Conservation (phyloP, 2,888 invertebrate genomes). For the Brenthis daphne region DNA sequence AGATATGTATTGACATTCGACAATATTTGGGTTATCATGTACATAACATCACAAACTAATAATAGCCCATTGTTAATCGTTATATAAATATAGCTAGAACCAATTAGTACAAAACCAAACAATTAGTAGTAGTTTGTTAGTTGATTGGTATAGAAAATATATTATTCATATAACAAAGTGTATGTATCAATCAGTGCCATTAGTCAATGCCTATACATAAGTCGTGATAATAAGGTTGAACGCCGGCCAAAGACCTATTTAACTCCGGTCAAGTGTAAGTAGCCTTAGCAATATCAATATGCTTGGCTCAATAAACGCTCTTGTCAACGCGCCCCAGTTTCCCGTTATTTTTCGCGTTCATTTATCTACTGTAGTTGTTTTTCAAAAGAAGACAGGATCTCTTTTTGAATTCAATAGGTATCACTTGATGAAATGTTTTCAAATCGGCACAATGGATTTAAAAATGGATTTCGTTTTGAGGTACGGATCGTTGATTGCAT, state of each 20-base stretch:
- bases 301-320: constrained; percentile 37
- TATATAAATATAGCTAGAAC: too few species aligned
- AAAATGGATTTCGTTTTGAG: constrained; percentile 2
- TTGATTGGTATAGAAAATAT: not conserved
- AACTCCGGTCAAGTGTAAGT: constrained; percentile 48
- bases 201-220: constrained; percentile 20
- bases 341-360: constrained; percentile 37
- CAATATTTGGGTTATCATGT: too few species aligned
- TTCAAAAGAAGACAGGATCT: constrained; percentile 34
- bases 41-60: too few species aligned
- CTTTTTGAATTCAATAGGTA: constrained; percentile 31
- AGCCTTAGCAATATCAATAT: constrained; percentile 44
- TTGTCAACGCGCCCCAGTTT: constrained; percentile 39
- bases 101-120: not conserved
- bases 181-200: constrained; percentile 29
- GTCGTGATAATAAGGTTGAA: constrained; percentile 44
- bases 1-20: too few species aligned
- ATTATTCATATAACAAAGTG: not conserved
- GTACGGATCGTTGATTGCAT: not conserved
- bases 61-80: too few species aligned
- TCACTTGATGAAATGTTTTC: constrained; percentile 31
- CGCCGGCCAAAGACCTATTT: constrained; percentile 48
- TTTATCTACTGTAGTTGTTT: constrained; percentile 29
- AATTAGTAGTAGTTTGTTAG: not conserved
- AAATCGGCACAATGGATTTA: constrained; percentile 9